Evolutionary conservation across 2,113 vertebrate species (phyloP).

Genomic region (Aptenodytes forsteri): DNA sequence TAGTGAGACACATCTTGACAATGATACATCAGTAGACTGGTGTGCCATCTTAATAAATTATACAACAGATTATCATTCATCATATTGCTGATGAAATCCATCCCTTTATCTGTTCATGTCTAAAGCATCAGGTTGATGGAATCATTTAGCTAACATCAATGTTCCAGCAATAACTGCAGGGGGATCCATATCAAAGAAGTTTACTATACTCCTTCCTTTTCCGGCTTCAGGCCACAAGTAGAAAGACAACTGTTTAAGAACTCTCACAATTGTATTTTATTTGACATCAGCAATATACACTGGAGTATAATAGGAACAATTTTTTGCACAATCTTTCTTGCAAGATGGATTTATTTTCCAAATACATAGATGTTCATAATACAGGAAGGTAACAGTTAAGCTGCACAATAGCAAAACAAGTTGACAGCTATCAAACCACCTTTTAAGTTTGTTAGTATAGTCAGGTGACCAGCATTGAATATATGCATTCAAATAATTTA

Average conservation of each 20-base stretch:
- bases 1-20: background rate
- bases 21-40: background rate
- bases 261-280: constrained; percentile 72
- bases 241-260: constrained; percentile 58
- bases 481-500: constrained; percentile 23
- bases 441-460: constrained; percentile 30
- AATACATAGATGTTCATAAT: constrained; percentile 65
- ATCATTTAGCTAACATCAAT: background rate
- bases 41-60: constrained; percentile 27
- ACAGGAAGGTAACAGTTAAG: constrained; percentile 59
- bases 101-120: background rate
- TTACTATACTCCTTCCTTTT: background rate
- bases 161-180: background rate
- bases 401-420: constrained; percentile 72
- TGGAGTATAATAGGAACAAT: constrained; percentile 65
- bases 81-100: background rate
- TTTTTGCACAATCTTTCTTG: constrained; percentile 64
- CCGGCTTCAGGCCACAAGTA: constrained; percentile 48
- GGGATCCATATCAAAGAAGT: background rate
- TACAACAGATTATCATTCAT: constrained; percentile 25
- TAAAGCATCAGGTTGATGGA: background rate
- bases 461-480: constrained; percentile 28
- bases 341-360: constrained; percentile 67
- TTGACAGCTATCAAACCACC: constrained; percentile 60
- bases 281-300: constrained; percentile 70